Evolutionary conservation across 1,140 invertebrate species (phyloP), one percentile per base, ranked within the genome.

Genomic region (Wasmannia auropunctata): DNA sequence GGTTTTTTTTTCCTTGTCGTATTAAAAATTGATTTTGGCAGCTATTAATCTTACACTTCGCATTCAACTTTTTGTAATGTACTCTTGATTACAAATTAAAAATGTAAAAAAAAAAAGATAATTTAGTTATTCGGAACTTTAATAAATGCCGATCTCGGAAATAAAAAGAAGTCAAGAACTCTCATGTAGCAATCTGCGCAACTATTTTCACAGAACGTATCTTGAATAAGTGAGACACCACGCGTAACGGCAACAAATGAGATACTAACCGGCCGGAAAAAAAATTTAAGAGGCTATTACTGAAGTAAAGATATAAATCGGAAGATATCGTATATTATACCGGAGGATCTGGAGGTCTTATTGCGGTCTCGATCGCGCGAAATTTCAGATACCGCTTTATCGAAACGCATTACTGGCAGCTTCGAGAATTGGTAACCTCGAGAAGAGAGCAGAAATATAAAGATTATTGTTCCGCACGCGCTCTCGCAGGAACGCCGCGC

Each of bases 381-480:
- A 80, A 80, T 70, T 80, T 80, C 63, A 80, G 62, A 80, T 70
- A 70, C 22, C 43, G 77, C 46, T 69, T 80, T 80, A 80, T 80
- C 63, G 63, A 80, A n/a, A 80, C 60, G 43, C 60, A 65, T 79
- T 79, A 79, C 25, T 34, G n/a, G 46, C 63, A 80, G 22, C 46
- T 70, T 40, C 22, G 34, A 69, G n/a, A 51, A 51, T 67, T 69
- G 76, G 43, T 31, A 80, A 34, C 16, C 77, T 69, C 19, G 46
- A 76, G 54, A 51, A n/a, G 31, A n/a, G 31, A 25, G 19, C 46
- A 54, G 34, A 34, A 69, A 80, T 67, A 28, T 70, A 80, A 80
- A 54, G 34, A 80, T 80, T 25, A 65, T 67, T 80, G 76, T 80
- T 80, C 16, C 22, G 28, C 14, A 25, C 19, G 19, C 37, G 7